A percentile compares a stretch with the other conserved stretches of the same genome.
These are phyloP conservation scores for Rhingia campestris DNA, from an alignment of 2,888 invertebrate species.

Conservation along the genomic window DNA sequence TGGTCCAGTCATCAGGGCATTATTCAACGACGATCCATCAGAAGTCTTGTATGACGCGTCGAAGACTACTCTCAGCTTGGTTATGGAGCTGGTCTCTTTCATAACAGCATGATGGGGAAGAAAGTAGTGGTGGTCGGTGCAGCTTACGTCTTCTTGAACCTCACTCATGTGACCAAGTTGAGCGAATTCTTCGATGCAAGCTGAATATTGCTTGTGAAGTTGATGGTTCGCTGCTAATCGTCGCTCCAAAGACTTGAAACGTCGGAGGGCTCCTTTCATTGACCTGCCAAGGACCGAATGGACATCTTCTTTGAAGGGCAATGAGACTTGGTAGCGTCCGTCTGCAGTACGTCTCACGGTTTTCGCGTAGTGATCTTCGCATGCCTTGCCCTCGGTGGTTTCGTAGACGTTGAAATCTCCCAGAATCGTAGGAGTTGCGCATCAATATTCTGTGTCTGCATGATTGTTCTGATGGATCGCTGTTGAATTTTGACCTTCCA, in stretches of 20 bases:
- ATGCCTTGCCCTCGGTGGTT: no score
- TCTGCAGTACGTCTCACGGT: background rate
- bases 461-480: background rate
- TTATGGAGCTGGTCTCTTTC: slow-evolving; percentile 42
- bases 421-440: background rate
- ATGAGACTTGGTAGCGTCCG: background rate
- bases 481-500: background rate
- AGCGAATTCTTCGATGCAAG: slow-evolving; percentile 7
- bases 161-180: slow-evolving; percentile 15
- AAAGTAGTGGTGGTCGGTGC: slow-evolving; percentile 29
- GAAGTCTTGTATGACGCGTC: slow-evolving; percentile 50
- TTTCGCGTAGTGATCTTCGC: background rate
- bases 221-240: background rate
- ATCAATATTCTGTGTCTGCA: background rate
- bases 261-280: background rate
- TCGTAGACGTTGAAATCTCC: background rate
- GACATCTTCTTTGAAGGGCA: background rate
- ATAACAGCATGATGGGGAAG: slow-evolving; percentile 66
- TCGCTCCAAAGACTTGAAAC: background rate
- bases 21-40: slow-evolving; percentile 56
- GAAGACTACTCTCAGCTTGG: slow-evolving; percentile 67
- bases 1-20: slow-evolving; percentile 49
- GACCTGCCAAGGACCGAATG: background rate
- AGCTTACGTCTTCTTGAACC: background rate
- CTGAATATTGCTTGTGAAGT: background rate